Conservation (phyloP, 2,888 invertebrate species). For the Neria commutata region DNA sequence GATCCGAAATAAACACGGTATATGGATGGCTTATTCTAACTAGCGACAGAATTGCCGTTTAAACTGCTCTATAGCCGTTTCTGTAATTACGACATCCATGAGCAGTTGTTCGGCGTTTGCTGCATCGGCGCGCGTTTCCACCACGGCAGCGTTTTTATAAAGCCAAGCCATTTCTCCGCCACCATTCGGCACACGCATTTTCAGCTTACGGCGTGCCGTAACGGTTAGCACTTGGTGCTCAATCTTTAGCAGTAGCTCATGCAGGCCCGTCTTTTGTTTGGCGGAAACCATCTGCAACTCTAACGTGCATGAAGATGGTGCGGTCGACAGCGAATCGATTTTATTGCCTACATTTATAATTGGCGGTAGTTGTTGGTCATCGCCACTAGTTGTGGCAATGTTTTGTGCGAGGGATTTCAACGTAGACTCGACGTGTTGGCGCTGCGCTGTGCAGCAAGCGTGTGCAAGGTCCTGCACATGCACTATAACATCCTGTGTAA, state of each 20-base stretch:
- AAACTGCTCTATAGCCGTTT: conserved; percentile 66
- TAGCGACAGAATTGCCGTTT: conserved; percentile 55
- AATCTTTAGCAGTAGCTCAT: conserved; percentile 48
- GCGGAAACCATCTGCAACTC: conserved; percentile 62
- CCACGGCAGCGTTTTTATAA: conserved; percentile 70
- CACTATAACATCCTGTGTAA: conserved; percentile 74
- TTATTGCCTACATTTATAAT: conserved; percentile 80
- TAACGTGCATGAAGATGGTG: too few relatives aligned
- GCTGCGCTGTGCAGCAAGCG: conserved; percentile 72
- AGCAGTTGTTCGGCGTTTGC: conserved; percentile 65
- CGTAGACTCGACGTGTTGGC: conserved; percentile 72
- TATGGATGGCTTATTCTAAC: too few relatives aligned
- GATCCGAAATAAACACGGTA: too few relatives aligned
- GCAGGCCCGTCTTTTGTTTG: conserved; percentile 59
- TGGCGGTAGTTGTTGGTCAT: conserved; percentile 42
- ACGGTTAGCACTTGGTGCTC: conserved; percentile 62
- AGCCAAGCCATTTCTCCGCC: conserved; percentile 69
- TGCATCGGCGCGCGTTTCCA: conserved; percentile 63
- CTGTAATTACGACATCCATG: conserved; percentile 67
- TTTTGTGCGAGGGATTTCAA: conserved; percentile 65
- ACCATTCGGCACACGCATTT: conserved; percentile 67
- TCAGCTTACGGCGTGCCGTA: conserved; percentile 65
- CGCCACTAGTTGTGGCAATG: conserved; percentile 24
- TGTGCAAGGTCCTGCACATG: conserved; percentile 82
- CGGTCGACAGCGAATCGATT: conserved; percentile 65